phyloP scores from a whole-genome alignment of 2,888 invertebrate species.

The Geophilus truncorum region DNA sequence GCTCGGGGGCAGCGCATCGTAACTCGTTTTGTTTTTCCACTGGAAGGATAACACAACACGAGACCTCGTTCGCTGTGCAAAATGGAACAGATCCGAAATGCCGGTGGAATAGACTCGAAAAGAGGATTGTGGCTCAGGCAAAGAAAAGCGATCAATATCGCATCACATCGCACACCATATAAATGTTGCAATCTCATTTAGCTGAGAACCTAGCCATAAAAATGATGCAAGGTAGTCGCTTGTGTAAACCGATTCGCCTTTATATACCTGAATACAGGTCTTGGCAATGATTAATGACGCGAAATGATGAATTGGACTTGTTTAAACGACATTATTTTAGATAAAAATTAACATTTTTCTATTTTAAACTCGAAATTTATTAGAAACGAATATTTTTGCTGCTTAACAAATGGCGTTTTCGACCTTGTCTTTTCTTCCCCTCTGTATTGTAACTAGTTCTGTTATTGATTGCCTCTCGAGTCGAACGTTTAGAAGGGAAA shows the following conservation, averaged over 20 bases:
- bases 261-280: no score
- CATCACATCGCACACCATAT: neutral
- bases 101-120: no score
- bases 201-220: neutral
- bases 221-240: neutral
- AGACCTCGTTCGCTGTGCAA: neutral
- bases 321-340: no score
- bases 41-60: no score
- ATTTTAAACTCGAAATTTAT: no score
- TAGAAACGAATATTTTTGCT: no score
- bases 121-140: neutral
- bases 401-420: no score
- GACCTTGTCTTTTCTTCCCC: neutral
- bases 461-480: neutral
- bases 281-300: no score
- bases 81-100: neutral
- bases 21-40: neutral
- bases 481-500: neutral
- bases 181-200: neutral
- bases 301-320: no score
- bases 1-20: neutral
- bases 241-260: no score
- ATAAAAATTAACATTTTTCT: no score
- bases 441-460: neutral
- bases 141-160: neutral